Evolutionary conservation across 2,113 vertebrate genomes (phyloP), one percentile per base, ranked within the genome.

Genomic region (Hemiscyllium ocellatum): DNA sequence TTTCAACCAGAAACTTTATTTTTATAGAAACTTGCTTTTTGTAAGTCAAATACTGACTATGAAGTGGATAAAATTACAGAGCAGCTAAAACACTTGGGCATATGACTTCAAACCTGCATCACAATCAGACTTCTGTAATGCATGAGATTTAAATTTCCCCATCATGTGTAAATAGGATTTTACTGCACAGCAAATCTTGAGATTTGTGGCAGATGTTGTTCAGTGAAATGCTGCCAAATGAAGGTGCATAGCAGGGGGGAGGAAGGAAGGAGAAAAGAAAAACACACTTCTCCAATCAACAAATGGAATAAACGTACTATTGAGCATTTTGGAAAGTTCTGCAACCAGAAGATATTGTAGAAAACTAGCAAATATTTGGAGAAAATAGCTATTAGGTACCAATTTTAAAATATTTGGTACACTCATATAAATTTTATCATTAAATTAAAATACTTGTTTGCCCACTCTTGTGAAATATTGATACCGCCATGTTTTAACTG

Each of bases 11-110:
- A 94, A 94, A 70, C 66, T 15, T 94, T 94, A 42, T 15, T 72
- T 95, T 95, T 95, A 95, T 12, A 70, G 69, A 95, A 72, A 26
- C 12, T 33, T 29, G 65, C 47, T 47, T 70, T 95, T 26, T 50
- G 89, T 61, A 61, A 47, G 37, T 7, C 6, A 24, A 95, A 95
- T 95, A 22, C 8, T 70, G 93, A 95, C 93, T 17, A 29, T 26
- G 29, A 24, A 50, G 72, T 70, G 93, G 42, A 72, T 52, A 47
- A 50, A 95, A 95, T 95, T 95, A 72, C 94, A 72, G 69, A 72
- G 68, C 37, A 72, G 42, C 69, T 4, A 66, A 52, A 76, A 72
- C 26, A 29, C 22, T 70, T 52, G 94, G 47, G 26, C 26, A 72
- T 24, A 52, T 47, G 66, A 72, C 42, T 33, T 72, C 42, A 42